These are phyloP conservation scores for Pygoscelis antarcticus DNA, from an alignment of 2,113 vertebrate species.

Conservation along the genomic window DNA sequence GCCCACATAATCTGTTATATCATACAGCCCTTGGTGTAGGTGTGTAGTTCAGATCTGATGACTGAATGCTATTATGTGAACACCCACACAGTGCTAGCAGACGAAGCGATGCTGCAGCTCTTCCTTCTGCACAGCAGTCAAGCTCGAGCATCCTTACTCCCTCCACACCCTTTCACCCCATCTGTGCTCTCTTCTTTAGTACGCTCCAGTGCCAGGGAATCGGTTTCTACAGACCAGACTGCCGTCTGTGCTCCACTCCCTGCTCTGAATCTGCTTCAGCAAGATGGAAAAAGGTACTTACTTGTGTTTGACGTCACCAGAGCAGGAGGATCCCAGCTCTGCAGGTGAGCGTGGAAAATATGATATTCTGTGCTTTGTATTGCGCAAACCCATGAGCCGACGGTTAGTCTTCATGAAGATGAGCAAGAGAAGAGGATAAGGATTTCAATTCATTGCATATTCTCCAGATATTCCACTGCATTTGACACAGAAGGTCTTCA, in stretches of 20 bases:
- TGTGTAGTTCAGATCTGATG: conserved; percentile 36
- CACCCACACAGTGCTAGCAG: conserved; percentile 8
- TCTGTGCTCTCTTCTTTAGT: background rate
- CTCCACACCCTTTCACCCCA: background rate
- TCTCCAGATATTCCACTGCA: background rate
- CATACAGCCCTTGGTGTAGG: conserved; percentile 49
- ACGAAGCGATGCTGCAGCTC: background rate
- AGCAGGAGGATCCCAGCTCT: background rate
- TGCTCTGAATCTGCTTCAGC: background rate
- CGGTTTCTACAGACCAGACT: background rate
- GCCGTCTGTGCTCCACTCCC: background rate
- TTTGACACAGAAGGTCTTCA: background rate
- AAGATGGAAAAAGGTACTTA: background rate
- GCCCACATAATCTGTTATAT: conserved; percentile 41
- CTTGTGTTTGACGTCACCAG: fast-evolving
- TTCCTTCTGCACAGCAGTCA: background rate
- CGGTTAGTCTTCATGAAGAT: background rate
- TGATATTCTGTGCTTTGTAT: fast-evolving
- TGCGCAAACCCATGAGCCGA: background rate
- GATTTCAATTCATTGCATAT: background rate
- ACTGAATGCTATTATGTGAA: conserved; percentile 10
- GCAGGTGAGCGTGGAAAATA: background rate
- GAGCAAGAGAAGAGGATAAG: background rate
- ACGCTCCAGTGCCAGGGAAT: background rate
- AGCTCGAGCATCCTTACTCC: background rate